Base-by-base conservation (phyloP, 2,888 invertebrate species). In the Argyresthia albistria region DNA sequence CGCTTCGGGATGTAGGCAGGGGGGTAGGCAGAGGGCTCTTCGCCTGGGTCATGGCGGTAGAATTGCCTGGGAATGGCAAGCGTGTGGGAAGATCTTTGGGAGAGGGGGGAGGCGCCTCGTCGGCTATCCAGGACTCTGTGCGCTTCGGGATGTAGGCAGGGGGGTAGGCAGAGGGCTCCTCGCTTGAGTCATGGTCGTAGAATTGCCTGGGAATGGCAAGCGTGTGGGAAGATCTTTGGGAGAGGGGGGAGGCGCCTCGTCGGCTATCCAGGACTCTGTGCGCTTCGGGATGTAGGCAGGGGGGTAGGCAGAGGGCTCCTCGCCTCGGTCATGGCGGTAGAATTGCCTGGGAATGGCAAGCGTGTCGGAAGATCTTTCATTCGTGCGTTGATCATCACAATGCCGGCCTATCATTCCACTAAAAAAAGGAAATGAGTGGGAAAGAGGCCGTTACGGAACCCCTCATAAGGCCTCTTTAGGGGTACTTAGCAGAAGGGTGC, bases 21-120 rank as follows among this genome's bases (percentile, higher is more conserved):
- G 0, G 86, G 86, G 36, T 71, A 64, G 0, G 84, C 76, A 46
- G 67, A 76, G 0, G 80, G 67, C 4, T 87, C 86, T 52, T 86
- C 83, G 0, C 88, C 88, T 0, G 86, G 82, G 54, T 88, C 88
- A 60, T 88, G 88, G 0, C 79, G 79, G 56, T 76, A 87, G 60
- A 80, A 84, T 35, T 80, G 65, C 83, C 84, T 80, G 52, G 11
- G n/a, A 11, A n/a, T 1, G 9, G 11, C 10, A n/a, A 11, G 35
- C 11, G 25, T 4, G 1, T 43, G 14, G 45, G 14, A 45, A 43
- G 15, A 8, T 88, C 87, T 54, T 75, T 79, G 25, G 82, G 80
- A 0, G 81, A 81, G 0, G 81, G 72, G 0, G 67, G 67, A 0
- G 84, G 83, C 4, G 72, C 64, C n/a, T 65, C 58, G 55, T 86